These are phyloP conservation scores for Cossypha niveicapilla DNA, from an alignment of 2,797 vertebrate genomes.

Conservation along the genomic window DNA sequence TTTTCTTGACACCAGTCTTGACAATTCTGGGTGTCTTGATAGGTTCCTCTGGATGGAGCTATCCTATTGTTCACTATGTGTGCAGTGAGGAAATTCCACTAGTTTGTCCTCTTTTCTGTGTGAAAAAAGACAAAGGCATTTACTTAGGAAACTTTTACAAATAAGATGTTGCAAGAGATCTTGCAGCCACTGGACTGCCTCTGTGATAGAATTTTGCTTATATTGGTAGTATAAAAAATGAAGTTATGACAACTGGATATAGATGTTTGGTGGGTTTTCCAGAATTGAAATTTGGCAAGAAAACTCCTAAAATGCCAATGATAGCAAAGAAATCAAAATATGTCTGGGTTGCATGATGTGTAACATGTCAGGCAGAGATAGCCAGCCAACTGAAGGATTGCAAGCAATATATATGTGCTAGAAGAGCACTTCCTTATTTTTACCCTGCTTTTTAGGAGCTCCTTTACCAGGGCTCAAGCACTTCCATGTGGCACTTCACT, in stretches of 20 bases:
- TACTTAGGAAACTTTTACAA: not conserved
- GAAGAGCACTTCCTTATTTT: not conserved
- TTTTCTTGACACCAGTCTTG: conserved; percentile 82
- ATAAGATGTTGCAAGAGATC: not conserved
- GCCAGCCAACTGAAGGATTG: not conserved
- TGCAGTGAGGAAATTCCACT: conserved; percentile 57
- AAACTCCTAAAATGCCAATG: not conserved
- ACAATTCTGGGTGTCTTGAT: conserved; percentile 79
- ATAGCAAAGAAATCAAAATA: not conserved
- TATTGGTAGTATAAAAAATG: not conserved
- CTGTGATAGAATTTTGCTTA: not conserved
- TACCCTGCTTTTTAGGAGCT: not conserved
- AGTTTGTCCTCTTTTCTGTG: not conserved
- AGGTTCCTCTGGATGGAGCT: conserved; percentile 79
- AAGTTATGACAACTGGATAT: not conserved
- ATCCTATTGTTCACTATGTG: conserved; percentile 80
- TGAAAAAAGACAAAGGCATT: not conserved
- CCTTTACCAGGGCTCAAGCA: not conserved
- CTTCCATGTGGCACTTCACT: not conserved
- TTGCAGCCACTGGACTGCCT: not conserved
- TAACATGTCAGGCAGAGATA: not conserved
- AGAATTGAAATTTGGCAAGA: not conserved
- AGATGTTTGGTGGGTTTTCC: not conserved
- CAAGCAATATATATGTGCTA: not conserved
- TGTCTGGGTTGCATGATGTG: not conserved